Evolutionary conservation across 2,888 invertebrate genomes (phyloP), one percentile per base, ranked within the genome.

Genomic region (Biston stratarius): DNA sequence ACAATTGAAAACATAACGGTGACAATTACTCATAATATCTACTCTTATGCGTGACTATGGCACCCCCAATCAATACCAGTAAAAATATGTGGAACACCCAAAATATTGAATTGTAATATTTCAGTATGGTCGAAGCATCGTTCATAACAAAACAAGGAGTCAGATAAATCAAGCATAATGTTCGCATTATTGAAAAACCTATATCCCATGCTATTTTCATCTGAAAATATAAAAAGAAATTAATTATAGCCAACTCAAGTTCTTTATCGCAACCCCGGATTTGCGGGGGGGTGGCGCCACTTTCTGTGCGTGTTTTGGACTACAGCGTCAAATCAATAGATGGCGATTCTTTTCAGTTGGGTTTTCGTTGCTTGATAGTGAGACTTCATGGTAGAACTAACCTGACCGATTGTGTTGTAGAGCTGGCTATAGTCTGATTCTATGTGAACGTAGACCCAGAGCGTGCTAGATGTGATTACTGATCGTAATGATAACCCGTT

Each of bases 401-500:
- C 96, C 79, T 88, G 75, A 69, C 94, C 94, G 33, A 86, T 86
- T 42, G 95, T 94, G 64, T 94, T 86, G 73, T 95, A 94, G 33
- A 96, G 85, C 69, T 94, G 94, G 14, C 94, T 94, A 85, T 96
- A 96, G 68, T 96, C 95, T 70, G 96, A 96, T 86, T 98, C 98
- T 55, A 97, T 95, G 47, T 96, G 94, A 6, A 98, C 91, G 81
- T 96, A 96, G 47, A 97, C 94, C 67, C 97, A 97, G 0, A 97
- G 95, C 5, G 97, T 96, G 38, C 96, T 94, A 60, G 97, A 95
- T 61, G 97, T 96, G 44, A 98, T 94, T 74, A 97, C 96, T 82
- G 98, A 97, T 10, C 97, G 97, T 10, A 96, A 90, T 68, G 97
- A 96, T 10, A 97, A 95, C 1, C 98, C 98, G 81, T 97, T 96